These are phyloP conservation scores for Columba guinea DNA, from an alignment of 2,797 vertebrate species.

Conservation along the genomic window DNA sequence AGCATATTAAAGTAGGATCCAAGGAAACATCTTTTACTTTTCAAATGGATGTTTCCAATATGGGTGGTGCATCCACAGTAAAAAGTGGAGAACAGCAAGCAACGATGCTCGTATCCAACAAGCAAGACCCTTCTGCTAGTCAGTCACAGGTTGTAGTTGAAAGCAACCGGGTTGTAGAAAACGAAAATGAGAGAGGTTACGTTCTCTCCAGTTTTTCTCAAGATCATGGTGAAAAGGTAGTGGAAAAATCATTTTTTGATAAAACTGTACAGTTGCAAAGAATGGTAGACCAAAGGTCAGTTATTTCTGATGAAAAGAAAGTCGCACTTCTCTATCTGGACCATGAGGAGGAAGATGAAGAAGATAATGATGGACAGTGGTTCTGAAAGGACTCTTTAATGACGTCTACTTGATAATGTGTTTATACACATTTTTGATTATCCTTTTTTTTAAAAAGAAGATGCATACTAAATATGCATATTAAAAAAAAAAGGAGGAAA, in stretches of 20 bases:
- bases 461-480: too few relatives aligned
- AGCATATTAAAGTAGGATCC: conserved; percentile 77
- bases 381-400: conserved; percentile 68
- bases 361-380: conserved; percentile 76
- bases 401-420: neutral
- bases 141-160: conserved; percentile 4
- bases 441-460: neutral
- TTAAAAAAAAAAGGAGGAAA: neutral
- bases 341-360: conserved; percentile 78
- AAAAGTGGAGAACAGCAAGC: conserved; percentile 53
- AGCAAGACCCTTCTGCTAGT: conserved; percentile 47
- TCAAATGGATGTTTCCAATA: conserved; percentile 82
- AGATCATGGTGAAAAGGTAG: conserved; percentile 8
- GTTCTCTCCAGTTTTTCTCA: conserved; percentile 37
- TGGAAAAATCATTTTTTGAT: conserved; percentile 65
- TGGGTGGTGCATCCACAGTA: conserved; percentile 45
- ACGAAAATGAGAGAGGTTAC: neutral
- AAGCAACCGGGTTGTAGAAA: conserved; percentile 26
- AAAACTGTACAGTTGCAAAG: conserved; percentile 76
- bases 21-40: conserved; percentile 85
- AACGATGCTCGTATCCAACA: conserved; percentile 2
- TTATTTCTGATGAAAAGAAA: conserved; percentile 85
- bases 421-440: neutral
- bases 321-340: conserved; percentile 89
- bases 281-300: conserved; percentile 77